A percentile compares a stretch with the other conserved stretches of the same genome.
phyloP scores from a whole-genome alignment of 1,140 invertebrate genomes.

The Aricia agestis region DNA sequence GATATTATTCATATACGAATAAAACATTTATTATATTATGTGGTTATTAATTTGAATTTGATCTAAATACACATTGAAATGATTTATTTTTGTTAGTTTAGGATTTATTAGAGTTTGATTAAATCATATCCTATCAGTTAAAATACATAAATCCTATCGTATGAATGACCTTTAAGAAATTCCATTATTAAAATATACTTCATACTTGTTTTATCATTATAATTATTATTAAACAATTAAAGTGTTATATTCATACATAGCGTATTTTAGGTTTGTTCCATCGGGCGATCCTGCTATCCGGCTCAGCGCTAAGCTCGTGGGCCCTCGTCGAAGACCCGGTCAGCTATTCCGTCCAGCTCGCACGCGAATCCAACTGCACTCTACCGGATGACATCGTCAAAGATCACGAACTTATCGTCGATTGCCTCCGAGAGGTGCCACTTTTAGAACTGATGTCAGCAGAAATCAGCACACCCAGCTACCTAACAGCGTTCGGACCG shows the following conservation, averaged over 20 bases:
- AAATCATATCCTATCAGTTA: no score
- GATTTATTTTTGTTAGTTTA: no score
- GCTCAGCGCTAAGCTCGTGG: constrained; percentile 95
- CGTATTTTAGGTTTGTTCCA: constrained; percentile 86
- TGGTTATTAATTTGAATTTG: no score
- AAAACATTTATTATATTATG: no score
- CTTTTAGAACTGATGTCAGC: constrained; percentile 86
- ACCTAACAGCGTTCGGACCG: constrained; percentile 89
- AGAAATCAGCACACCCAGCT: constrained; percentile 88
- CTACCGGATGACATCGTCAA: constrained; percentile 86
- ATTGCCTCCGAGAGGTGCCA: constrained; percentile 86
- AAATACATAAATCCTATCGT: no score
- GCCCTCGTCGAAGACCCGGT: constrained; percentile 94
- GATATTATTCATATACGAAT: no score
- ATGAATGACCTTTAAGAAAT: no score
- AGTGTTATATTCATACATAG: not conserved
- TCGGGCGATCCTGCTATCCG: constrained; percentile 92
- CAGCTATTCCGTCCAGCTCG: constrained; percentile 89
- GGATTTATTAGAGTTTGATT: no score
- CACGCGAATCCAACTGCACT: constrained; percentile 90
- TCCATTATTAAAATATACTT: no score
- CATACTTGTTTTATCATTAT: no score
- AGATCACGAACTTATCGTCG: constrained; percentile 87
- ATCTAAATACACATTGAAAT: no score
- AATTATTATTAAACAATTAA: no score